Conservation (phyloP, 1,140 invertebrate species). For the Plectrocnemia conspersa region DNA sequence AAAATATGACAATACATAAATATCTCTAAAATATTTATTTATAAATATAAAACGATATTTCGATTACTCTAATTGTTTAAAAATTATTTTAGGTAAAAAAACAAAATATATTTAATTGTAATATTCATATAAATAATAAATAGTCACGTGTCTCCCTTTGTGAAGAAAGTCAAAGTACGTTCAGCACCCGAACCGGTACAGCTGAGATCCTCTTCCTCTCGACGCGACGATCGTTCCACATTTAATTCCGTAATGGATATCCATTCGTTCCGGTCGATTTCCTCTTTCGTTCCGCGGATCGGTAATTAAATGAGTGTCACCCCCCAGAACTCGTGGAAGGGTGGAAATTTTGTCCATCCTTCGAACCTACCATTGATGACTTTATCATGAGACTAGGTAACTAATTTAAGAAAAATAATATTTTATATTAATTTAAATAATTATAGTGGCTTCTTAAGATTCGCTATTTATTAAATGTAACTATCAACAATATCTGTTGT, state of each 20-base stretch:
- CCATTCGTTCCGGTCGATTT: slow-evolving; percentile 35
- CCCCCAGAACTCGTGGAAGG: slow-evolving; percentile 12
- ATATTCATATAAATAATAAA: not conserved
- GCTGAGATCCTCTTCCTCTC: slow-evolving; percentile 15
- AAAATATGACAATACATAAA: too few relatives aligned
- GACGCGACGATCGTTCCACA: slow-evolving; percentile 30
- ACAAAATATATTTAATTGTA: not conserved
- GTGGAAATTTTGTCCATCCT: slow-evolving; percentile 11
- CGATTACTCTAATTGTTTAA: too few relatives aligned
- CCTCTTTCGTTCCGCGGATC: slow-evolving; percentile 31
- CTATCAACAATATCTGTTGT: too few relatives aligned
- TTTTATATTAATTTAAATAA: too few relatives aligned
- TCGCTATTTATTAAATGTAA: too few relatives aligned
- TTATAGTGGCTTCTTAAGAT: too few relatives aligned
- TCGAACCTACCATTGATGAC: slow-evolving; percentile 4
- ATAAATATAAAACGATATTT: too few relatives aligned
- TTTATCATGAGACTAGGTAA: slow-evolving; percentile 21
- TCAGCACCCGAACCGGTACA: slow-evolving; percentile 28
- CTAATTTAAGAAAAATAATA: too few relatives aligned
- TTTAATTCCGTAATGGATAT: slow-evolving; percentile 36
- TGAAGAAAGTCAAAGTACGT: slow-evolving; percentile 20
- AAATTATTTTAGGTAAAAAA: too few relatives aligned
- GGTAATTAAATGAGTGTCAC: slow-evolving; percentile 35
- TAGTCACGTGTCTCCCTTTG: not conserved
- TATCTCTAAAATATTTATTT: too few relatives aligned